phyloP scores from a whole-genome alignment of 2,797 vertebrate species.

The Labeo calbasu region DNA sequence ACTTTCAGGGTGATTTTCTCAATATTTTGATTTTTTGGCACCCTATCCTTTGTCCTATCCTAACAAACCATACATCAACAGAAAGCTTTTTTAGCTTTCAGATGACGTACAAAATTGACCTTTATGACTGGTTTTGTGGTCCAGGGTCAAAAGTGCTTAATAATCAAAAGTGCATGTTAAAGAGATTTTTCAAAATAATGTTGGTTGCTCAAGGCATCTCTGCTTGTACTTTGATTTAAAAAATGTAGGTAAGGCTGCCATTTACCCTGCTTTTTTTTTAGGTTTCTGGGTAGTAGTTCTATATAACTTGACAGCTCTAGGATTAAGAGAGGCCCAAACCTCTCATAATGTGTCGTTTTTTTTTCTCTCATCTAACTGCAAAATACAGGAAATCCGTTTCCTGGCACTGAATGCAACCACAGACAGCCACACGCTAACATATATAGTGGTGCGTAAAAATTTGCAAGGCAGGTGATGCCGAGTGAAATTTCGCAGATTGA shows the following conservation, averaged over 20 bases:
- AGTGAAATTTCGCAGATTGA: conserved; percentile 27
- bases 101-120: too few species aligned
- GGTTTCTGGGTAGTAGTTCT: neutral
- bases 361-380: conserved; percentile 55
- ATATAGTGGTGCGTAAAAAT: conserved; percentile 8
- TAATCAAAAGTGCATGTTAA: neutral
- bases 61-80: too few species aligned
- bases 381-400: conserved; percentile 70
- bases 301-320: conserved; percentile 4
- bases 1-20: too few species aligned
- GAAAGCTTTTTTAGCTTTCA: too few species aligned
- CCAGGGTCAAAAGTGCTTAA: too few species aligned
- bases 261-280: neutral
- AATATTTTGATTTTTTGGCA: too few species aligned
- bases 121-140: too few species aligned
- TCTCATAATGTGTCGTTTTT: conserved; percentile 41
- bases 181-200: neutral
- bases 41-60: too few species aligned
- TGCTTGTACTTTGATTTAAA: neutral
- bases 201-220: neutral
- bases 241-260: neutral
- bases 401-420: conserved; percentile 61
- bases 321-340: conserved; percentile 5
- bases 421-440: conserved; percentile 33
- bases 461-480: conserved; percentile 28